Base-by-base conservation (phyloP, 2,797 vertebrate species). In the Enteromius paludinosus region DNA sequence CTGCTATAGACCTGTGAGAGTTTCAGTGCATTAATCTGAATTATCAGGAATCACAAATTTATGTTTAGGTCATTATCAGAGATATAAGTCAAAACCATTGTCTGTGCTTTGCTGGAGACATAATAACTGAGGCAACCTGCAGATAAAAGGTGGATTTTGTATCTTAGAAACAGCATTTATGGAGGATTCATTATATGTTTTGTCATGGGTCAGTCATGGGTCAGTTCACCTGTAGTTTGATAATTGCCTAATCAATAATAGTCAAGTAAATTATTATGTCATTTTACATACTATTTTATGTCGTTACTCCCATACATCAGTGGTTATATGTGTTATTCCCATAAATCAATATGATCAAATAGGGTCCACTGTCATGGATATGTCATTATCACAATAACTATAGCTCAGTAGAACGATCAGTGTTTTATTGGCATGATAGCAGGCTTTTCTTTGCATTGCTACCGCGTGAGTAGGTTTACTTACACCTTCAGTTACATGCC, bases 341-440 rank as follows among this genome's bases (percentile, higher is more conserved):
- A 35, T 72, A 54, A 41, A 73, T 74, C 79, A 73, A 64, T 65
- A 81, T 5, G 5, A 65, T 65, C 43, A 35, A 5, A 65, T 64
- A 73, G 14, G 30, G n/a, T 25, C 10, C 45, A 38, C 52, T 52
- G 15, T 73, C 30, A 12, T 54, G 17, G 65, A 54, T 49, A 65
- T 54, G 41, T 33, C 5, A 17, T 47, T 62, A 23, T 62, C 14
- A 62, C 23, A 20, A 49, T 81, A 61, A 49, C n/a, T 1, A 9
- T 30, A 20, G 18, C 10, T 62, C 38, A n/a, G 18, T 33, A 61
- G 25, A 11, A 79, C n/a, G 20, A 43, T 71, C 38, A 35, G 20
- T 61, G 25, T 35, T 49, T 70, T 71, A 78, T 35, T 38, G 65
- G 90, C 91, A 91, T 89, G 78, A 71, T 47, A 62, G 47, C 7